A percentile compares a stretch with the other conserved stretches of the same genome.
Conservation (phyloP, 2,113 vertebrate genomes). For the Poeciliopsis retropinna region DNA sequence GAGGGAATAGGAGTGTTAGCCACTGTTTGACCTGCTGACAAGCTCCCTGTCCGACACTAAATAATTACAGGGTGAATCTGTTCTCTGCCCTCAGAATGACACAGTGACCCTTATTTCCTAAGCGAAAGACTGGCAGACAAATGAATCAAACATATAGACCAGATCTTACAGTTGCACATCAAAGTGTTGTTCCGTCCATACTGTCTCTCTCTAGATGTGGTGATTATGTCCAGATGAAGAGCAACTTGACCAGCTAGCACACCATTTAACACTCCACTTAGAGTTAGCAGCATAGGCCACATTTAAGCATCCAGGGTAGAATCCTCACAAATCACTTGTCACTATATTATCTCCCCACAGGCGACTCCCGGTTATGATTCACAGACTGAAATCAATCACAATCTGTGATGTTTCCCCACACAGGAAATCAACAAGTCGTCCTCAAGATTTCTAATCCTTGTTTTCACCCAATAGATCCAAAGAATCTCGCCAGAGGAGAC, state of each 20-base stretch:
- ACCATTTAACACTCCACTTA: slow-evolving; percentile 41
- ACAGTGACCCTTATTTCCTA: slow-evolving; percentile 51
- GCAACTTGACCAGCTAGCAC: slow-evolving; percentile 3
- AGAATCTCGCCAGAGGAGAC: slow-evolving; percentile 23
- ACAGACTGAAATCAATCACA: slow-evolving; percentile 25
- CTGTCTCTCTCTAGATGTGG: slow-evolving; percentile 18
- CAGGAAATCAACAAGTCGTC: background rate
- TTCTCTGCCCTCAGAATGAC: slow-evolving; percentile 49
- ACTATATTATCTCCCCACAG: slow-evolving; percentile 20
- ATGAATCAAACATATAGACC: slow-evolving; percentile 1
- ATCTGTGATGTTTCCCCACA: background rate
- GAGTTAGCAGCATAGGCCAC: slow-evolving; percentile 55
- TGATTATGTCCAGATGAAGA: slow-evolving; percentile 4
- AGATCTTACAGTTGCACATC: too few relatives aligned
- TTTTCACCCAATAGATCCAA: background rate
- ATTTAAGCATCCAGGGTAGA: slow-evolving; percentile 43
- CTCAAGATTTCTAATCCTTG: background rate
- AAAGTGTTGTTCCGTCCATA: background rate
- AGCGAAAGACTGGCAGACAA: slow-evolving; percentile 28
- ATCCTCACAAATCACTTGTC: slow-evolving; percentile 45
- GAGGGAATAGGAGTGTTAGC: slow-evolving; percentile 34
- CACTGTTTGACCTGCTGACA: slow-evolving; percentile 50
- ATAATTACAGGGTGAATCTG: slow-evolving; percentile 48
- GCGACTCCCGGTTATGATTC: slow-evolving; percentile 36
- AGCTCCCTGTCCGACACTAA: slow-evolving; percentile 36